Evolutionary conservation across 2,797 vertebrate genomes (phyloP), one percentile per base, ranked within the genome.

Genomic region (Taeniopygia guttata): DNA sequence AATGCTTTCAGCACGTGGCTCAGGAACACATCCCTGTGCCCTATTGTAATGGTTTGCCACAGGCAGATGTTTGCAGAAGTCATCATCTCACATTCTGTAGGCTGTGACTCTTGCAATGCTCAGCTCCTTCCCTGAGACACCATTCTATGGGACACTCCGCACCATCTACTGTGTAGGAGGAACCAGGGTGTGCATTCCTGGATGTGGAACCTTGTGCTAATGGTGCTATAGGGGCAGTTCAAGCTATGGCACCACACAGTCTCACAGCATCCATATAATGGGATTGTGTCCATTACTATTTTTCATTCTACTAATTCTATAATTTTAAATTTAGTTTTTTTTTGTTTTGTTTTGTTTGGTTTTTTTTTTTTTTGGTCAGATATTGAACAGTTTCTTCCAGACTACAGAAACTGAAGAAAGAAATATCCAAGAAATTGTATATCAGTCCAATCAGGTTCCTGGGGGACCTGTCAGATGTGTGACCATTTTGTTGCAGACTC

Each of bases 151-250:
- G 51, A 25, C 54, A 34, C 7, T n/a, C 27, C 38, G 26, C 23
- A 20, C 13, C 34, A 26, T 3, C 6, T 19, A n/a, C 16, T 11
- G 56, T 36, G 17, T 1, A 2, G 52, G 48, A 2, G 52, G 48
- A 81, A 1, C 8, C 10, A 32, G 0, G 1, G 3, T 16, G 12
- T 40, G 27, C 13, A 3, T 17, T 78, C 14, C 40, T 56, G 30
- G 56, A 8, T 21, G 25, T 6, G 13, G 5, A 51, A 22, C 21
- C 32, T 38, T 30, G 34, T 30, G 15, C 16, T 63, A 36, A 16
- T 56, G 27, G 1, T 43, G 60, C 43, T 88, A 1, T 9, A 62
- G n/a, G 19, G 16, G 12, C 38, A 34, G 10, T 7, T 62, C 42
- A 76, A 48, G 21, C 20, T 49, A 26, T 8, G 8, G 26, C 21